A percentile compares a stretch with the other conserved stretches of the same genome.
These are phyloP conservation scores for Sciurus vulgaris DNA, from an alignment of 2,797 vertebrate species.

Conservation along the genomic window DNA sequence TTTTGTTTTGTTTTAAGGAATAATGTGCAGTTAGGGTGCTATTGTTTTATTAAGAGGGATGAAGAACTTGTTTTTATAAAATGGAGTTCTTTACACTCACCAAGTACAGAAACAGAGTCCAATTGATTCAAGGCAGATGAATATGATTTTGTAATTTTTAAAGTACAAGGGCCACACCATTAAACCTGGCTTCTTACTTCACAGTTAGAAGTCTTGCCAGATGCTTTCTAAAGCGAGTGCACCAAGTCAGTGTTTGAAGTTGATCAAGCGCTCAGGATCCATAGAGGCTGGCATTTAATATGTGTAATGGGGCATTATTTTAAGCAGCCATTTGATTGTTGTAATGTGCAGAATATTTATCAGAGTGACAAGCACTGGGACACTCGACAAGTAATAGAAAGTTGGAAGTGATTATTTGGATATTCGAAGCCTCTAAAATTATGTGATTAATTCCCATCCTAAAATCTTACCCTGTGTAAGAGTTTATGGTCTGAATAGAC, in stretches of 20 bases:
- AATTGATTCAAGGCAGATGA: conserved; percentile 64
- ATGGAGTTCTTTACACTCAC: neutral
- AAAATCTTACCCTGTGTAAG: conserved; percentile 53
- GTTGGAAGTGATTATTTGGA: conserved; percentile 37
- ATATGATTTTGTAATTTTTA: conserved; percentile 75
- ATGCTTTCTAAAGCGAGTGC: neutral
- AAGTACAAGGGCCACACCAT: conserved; percentile 21
- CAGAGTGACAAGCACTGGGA: conserved; percentile 5
- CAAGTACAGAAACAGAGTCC: conserved; percentile 56
- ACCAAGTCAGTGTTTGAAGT: neutral
- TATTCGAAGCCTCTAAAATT: conserved; percentile 35
- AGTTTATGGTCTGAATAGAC: conserved; percentile 31
- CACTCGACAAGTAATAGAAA: conserved; percentile 20
- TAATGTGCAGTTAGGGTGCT: neutral
- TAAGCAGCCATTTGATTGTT: conserved; percentile 40
- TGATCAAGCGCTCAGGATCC: neutral
- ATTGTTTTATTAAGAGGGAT: conserved; percentile 45
- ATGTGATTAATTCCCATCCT: conserved; percentile 37
- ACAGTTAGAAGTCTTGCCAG: conserved; percentile 56
- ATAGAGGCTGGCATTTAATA: conserved; percentile 21
- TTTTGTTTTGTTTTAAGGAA: conserved; percentile 12
- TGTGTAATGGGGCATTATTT: neutral
- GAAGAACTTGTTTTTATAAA: conserved; percentile 22
- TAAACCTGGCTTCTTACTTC: conserved; percentile 62
- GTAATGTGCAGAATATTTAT: conserved; percentile 44